Conservation (phyloP, 2,113 vertebrate genomes). For the Strix uralensis region DNA sequence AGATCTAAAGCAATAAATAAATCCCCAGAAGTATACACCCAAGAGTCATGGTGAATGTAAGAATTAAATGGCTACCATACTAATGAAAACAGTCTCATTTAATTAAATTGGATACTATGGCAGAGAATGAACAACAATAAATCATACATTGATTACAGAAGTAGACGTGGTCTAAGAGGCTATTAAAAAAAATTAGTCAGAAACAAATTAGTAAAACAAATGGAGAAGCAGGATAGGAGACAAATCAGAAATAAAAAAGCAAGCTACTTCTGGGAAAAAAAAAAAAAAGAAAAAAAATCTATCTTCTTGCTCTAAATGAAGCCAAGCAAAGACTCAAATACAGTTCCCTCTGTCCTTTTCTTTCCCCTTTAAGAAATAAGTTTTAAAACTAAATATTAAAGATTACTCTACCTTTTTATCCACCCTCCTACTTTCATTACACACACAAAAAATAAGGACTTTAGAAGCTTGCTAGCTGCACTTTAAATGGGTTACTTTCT, state of each 20-base stretch:
- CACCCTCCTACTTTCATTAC: neutral
- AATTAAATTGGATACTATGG: neutral
- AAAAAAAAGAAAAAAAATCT: neutral
- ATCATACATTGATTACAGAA: neutral
- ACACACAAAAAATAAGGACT: neutral
- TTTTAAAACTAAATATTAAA: neutral
- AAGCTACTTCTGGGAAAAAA: neutral
- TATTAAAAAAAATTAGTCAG: neutral
- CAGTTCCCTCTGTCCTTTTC: neutral
- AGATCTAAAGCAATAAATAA: neutral
- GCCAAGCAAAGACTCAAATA: neutral
- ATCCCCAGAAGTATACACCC: neutral
- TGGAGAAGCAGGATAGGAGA: neutral
- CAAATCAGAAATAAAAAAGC: neutral
- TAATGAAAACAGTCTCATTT: neutral
- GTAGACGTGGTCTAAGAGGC: neutral
- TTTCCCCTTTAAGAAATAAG: neutral
- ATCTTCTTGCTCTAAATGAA: neutral
- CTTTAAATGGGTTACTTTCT: neutral
- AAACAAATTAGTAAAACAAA: constrained; percentile 8
- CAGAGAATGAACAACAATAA: neutral
- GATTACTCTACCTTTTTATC: neutral
- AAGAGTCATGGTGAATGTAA: neutral
- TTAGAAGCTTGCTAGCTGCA: neutral
- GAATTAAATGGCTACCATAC: neutral